Evolutionary conservation across 2,888 invertebrate species (phyloP).

Genomic region (Beris chalybata): DNA sequence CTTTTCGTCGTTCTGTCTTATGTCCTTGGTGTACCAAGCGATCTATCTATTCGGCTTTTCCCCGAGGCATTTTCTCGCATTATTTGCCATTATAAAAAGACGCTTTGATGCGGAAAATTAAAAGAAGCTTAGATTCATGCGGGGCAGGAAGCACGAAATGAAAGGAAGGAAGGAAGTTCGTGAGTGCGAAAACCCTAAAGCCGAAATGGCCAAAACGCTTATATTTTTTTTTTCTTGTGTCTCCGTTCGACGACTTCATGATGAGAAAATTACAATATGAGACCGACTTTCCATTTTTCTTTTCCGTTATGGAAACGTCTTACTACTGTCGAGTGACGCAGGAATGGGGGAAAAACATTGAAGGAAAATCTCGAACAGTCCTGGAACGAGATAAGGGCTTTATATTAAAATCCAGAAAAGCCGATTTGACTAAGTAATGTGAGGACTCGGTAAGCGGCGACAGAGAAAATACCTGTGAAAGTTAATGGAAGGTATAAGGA

Average conservation of each 20-base stretch:
- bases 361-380: constrained; percentile 2
- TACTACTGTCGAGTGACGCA: background rate
- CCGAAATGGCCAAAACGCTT: constrained; percentile 6
- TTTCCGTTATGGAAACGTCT: background rate
- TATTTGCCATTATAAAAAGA: constrained; percentile 36
- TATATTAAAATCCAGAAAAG: constrained; percentile 12
- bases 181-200: background rate
- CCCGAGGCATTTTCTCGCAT: constrained; percentile 36
- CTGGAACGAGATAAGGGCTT: constrained; percentile 20
- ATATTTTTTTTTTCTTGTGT: background rate
- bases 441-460: constrained; percentile 11
- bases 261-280: constrained; percentile 19
- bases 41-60: constrained; percentile 4
- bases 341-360: background rate
- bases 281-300: constrained; percentile 13
- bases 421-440: constrained; percentile 30
- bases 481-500: constrained; percentile 19
- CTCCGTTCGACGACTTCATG: constrained; percentile 23
- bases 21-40: background rate
- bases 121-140: constrained; percentile 35
- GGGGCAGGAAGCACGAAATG: background rate
- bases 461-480: constrained; percentile 16
- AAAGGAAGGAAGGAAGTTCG: too few relatives aligned
- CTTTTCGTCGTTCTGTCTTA: constrained; percentile 28
- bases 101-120: constrained; percentile 39